Conservation (phyloP, 2,113 vertebrate species). For the Erpornis zantholeuca region DNA sequence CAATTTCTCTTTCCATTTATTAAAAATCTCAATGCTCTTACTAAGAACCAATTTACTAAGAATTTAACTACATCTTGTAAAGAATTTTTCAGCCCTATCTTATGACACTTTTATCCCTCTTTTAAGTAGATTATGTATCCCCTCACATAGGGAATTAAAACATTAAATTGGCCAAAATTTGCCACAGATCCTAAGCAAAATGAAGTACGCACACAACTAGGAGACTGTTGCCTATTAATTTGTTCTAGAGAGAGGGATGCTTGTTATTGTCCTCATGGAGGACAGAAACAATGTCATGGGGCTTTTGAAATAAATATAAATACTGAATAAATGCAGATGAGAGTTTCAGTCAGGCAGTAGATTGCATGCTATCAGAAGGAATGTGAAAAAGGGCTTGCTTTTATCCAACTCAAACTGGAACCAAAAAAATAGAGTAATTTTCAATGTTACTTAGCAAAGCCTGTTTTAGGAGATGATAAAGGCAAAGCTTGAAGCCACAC, state of each 20-base stretch:
- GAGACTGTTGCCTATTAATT: background rate
- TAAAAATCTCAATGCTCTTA: background rate
- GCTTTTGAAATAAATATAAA: background rate
- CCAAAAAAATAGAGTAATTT: background rate
- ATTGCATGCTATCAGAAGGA: background rate
- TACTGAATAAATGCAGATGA: background rate
- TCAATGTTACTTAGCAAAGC: background rate
- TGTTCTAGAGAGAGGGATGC: background rate
- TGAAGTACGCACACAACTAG: background rate
- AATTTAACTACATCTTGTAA: background rate
- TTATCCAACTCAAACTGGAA: background rate
- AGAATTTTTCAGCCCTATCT: background rate
- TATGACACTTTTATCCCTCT: background rate
- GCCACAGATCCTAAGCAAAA: background rate
- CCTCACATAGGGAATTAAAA: background rate
- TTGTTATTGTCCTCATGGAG: background rate
- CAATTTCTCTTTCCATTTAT: background rate
- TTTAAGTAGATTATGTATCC: background rate
- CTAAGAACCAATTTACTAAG: background rate
- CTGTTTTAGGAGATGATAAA: slow-evolving; percentile 35
- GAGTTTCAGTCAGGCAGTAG: background rate
- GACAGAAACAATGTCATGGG: background rate
- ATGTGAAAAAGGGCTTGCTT: background rate
- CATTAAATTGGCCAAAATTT: background rate
- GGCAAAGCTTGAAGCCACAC: slow-evolving; percentile 22